Conservation (phyloP, 2,113 vertebrate species). For the Hipposideros armiger region DNA sequence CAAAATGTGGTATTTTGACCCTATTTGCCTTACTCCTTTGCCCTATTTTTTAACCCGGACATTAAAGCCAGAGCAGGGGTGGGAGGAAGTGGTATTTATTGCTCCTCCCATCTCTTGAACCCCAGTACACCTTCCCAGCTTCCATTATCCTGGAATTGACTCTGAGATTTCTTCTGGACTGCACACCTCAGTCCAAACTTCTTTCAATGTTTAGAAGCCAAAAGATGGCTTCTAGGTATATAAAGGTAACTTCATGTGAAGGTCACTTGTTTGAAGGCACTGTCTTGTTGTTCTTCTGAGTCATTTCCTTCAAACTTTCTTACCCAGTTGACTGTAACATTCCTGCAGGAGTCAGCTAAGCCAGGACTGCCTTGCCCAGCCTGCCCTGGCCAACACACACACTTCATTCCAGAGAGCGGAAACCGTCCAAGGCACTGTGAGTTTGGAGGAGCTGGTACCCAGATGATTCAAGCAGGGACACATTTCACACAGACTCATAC, state of each 20-base stretch:
- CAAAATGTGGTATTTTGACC: neutral
- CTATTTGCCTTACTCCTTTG: neutral
- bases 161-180: neutral
- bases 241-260: neutral
- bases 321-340: constrained; percentile 57
- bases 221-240: neutral
- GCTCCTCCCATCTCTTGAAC: neutral
- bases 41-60: neutral
- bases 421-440: constrained; percentile 9
- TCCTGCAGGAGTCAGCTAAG: constrained; percentile 43
- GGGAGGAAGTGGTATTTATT: neutral
- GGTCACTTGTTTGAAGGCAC: constrained; percentile 4
- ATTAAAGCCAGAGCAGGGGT: neutral
- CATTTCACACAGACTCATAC: constrained; percentile 45
- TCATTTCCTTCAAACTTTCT: constrained; percentile 57
- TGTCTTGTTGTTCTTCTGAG: constrained; percentile 33
- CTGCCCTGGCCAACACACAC: constrained; percentile 56
- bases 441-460: constrained; percentile 33
- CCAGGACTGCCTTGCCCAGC: neutral
- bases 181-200: neutral
- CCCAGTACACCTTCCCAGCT: neutral
- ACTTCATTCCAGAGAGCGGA: constrained; percentile 50
- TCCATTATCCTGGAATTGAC: neutral
- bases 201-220: neutral
- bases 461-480: constrained; percentile 54